Conservation (phyloP, 2,113 vertebrate genomes). For the Rhegmatorhina hoffmannsi region DNA sequence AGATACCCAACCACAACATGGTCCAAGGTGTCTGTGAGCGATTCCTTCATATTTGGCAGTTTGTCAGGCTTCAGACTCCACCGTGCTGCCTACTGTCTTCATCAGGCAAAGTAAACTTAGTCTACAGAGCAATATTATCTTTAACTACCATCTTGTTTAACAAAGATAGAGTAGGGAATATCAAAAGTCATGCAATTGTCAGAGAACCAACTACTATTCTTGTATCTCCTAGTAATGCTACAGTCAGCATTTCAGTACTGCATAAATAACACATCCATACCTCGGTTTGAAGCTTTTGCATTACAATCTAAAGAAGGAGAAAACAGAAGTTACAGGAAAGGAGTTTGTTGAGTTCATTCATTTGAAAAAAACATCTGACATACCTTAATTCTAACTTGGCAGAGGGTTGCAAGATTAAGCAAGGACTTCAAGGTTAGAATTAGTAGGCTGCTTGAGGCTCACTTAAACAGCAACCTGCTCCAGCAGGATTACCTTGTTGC, state of each 20-base stretch:
- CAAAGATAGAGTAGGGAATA: background rate
- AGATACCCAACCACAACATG: background rate
- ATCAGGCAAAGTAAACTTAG: background rate
- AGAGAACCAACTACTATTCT: background rate
- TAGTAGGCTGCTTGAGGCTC: background rate
- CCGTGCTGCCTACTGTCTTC: background rate
- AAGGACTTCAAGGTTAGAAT: background rate
- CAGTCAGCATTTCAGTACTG: background rate
- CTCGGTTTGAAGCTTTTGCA: background rate
- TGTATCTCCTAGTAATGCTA: background rate
- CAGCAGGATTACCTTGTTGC: background rate
- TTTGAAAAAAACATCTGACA: background rate
- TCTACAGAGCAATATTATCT: background rate
- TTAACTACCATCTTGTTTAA: constrained; percentile 47
- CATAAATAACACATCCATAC: background rate
- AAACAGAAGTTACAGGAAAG: background rate
- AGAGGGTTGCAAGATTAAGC: background rate
- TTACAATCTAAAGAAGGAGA: background rate
- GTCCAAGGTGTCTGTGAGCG: background rate
- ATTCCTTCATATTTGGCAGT: background rate
- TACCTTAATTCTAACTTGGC: background rate
- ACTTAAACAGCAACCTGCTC: background rate
- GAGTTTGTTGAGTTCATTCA: background rate
- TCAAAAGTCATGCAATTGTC: background rate
- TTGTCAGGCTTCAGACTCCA: background rate